Conservation (phyloP, 2,113 vertebrate species). For the Girardinichthys multiradiatus region DNA sequence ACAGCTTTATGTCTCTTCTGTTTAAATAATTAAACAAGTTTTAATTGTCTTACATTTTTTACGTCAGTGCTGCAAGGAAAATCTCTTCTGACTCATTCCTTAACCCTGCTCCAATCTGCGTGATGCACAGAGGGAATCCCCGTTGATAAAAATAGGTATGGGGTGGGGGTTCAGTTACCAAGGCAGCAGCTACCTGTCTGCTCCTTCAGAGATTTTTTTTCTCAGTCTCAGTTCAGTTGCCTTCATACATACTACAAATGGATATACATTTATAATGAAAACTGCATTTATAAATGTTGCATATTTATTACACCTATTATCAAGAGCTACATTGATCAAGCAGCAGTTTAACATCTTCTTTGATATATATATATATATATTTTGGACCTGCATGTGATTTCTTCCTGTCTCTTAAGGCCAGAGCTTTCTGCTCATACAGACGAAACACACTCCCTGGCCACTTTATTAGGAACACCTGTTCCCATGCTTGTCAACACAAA, state of each 20-base stretch:
- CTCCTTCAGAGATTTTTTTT: slow-evolving; percentile 38
- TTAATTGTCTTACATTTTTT: background rate
- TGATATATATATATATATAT: too few relatives aligned
- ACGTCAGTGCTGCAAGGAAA: slow-evolving; percentile 24
- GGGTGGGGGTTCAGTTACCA: slow-evolving; percentile 55
- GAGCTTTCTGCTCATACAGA: background rate
- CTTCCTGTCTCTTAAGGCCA: background rate
- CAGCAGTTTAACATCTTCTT: background rate
- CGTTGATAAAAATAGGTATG: slow-evolving; percentile 60
- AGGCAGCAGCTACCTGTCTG: slow-evolving; percentile 56
- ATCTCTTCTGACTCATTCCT: slow-evolving; percentile 62
- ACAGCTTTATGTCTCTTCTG: too few relatives aligned
- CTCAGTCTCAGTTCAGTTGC: slow-evolving; percentile 8
- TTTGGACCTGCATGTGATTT: background rate
- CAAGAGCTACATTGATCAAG: background rate
- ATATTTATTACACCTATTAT: background rate
- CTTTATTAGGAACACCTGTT: background rate
- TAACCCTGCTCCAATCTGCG: slow-evolving; percentile 27
- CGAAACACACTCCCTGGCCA: background rate
- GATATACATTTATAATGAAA: background rate
- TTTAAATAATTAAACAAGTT: background rate
- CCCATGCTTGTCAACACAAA: background rate
- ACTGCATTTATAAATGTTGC: background rate
- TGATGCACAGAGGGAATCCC: slow-evolving; percentile 54
- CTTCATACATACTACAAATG: background rate